These are phyloP conservation scores for Anguilla rostrata DNA, from an alignment of 2,113 vertebrate genomes.

Conservation along the genomic window DNA sequence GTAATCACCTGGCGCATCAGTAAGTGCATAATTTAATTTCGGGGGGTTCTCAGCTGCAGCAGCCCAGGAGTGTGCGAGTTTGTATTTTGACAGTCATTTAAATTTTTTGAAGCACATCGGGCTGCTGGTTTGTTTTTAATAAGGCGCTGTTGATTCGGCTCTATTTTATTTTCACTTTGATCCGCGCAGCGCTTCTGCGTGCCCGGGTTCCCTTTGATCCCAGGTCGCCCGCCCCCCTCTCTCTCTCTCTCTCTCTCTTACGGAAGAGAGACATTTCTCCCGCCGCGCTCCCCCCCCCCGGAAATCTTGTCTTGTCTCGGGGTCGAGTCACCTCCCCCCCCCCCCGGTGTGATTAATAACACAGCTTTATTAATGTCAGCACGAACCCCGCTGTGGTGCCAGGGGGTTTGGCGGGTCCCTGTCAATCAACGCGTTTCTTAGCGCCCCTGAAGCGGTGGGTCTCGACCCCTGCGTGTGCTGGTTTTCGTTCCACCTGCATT, in stretches of 20 bases:
- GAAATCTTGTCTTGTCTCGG: neutral
- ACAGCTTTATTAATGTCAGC: neutral
- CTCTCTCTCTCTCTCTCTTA: no score
- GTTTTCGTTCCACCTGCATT: no score
- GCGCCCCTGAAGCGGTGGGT: neutral
- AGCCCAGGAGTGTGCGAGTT: no score
- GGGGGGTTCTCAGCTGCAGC: no score
- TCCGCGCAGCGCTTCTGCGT: no score
- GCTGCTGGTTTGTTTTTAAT: no score
- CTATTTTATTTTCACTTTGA: no score
- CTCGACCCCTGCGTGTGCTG: no score
- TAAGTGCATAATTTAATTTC: neutral
- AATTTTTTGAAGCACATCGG: no score
- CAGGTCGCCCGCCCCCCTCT: no score
- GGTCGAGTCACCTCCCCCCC: neutral
- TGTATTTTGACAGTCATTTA: no score
- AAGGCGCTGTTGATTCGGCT: no score
- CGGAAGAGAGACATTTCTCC: neutral
- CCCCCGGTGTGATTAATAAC: neutral
- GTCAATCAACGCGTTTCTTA: neutral
- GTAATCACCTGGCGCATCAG: neutral
- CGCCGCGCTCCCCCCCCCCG: neutral
- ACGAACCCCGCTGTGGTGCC: neutral
- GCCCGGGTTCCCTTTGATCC: neutral
- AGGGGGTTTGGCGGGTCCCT: neutral